phyloP scores from a whole-genome alignment of 2,113 vertebrate genomes.

The Corvus moneduloides region DNA sequence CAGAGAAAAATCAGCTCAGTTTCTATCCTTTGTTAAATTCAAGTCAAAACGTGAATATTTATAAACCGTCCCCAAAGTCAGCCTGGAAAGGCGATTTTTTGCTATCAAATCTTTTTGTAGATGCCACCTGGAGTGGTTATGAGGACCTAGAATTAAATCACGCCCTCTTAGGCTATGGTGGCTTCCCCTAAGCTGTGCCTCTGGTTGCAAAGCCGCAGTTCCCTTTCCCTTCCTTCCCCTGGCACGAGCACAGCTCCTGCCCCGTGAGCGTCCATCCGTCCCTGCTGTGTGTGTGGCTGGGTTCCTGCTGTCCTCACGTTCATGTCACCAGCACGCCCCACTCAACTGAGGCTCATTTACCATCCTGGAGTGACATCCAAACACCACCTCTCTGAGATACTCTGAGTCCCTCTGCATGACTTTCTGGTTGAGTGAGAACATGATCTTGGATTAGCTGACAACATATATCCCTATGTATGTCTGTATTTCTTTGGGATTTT shows the following conservation, averaged over 20 bases:
- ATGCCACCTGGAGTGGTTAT: background rate
- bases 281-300: background rate
- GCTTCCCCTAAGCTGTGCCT: background rate
- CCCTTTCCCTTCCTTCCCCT: background rate
- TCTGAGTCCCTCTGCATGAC: background rate
- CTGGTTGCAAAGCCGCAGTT: background rate
- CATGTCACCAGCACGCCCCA: background rate
- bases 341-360: background rate
- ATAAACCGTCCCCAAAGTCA: background rate
- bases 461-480: background rate
- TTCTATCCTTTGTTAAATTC: background rate
- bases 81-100: background rate
- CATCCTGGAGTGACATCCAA: background rate
- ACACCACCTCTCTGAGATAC: background rate
- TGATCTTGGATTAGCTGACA: slow-evolving; percentile 46
- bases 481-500: background rate
- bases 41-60: background rate
- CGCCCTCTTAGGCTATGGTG: fast-evolving
- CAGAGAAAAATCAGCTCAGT: background rate
- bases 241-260: background rate
- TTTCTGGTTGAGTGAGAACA: slow-evolving; percentile 45
- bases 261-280: background rate
- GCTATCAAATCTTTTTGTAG: background rate
- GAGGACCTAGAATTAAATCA: background rate
- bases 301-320: background rate